Conservation (phyloP, 1,140 invertebrate species). For the Venturia canescens region DNA sequence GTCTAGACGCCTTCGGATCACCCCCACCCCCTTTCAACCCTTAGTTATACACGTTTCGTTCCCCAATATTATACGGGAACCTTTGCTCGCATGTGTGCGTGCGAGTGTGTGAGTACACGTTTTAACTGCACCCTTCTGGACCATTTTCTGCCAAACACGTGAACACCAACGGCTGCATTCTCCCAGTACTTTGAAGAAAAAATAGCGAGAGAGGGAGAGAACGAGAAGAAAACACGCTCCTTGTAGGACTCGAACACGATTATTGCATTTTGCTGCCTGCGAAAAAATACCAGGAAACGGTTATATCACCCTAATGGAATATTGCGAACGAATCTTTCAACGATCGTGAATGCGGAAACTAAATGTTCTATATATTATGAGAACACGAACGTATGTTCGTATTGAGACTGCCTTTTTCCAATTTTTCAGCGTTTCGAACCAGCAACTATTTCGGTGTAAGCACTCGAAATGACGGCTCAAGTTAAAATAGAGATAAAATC, state of each 20-base stretch:
- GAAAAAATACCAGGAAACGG: neutral
- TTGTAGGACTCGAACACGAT: conserved; percentile 14
- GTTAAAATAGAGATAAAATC: no score
- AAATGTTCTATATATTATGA: no score
- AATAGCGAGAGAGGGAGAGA: neutral
- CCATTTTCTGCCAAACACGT: neutral
- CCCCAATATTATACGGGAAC: neutral
- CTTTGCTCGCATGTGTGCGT: no score
- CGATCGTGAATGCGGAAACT: no score
- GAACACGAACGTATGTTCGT: no score
- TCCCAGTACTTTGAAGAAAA: neutral
- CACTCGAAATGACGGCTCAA: no score
- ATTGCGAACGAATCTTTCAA: neutral
- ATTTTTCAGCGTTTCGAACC: no score
- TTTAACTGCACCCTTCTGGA: neutral
- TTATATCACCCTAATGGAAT: neutral
- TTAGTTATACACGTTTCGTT: neutral
- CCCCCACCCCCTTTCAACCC: neutral
- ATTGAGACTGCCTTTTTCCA: no score
- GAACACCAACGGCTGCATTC: neutral
- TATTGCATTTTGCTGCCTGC: conserved; percentile 41
- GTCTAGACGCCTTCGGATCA: conserved; percentile 48
- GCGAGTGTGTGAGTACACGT: neutral
- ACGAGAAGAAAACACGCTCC: neutral
- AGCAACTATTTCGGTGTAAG: no score